Base-by-base conservation (phyloP, 2,888 invertebrate genomes). In the Torymus tubicola region DNA sequence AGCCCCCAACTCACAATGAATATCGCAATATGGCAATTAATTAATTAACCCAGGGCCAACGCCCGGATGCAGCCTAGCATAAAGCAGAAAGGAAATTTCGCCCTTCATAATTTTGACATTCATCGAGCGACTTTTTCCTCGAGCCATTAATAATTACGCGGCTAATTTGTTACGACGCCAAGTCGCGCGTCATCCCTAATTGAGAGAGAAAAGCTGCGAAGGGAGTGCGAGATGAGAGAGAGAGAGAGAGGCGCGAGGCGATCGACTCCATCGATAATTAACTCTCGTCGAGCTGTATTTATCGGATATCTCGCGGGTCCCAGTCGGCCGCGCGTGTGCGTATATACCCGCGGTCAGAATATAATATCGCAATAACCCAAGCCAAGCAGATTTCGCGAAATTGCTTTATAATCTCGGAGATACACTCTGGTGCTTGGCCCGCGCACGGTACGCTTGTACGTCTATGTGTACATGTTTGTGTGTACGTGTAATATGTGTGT, bases 401-500 rank as follows among this genome's bases (percentile, higher is more conserved):
- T 82, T 78, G 78, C 80, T 80, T 80, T 78, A 80, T 82, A 82
- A 82, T 82, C 82, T 80, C 75, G 21, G 64, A 31, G 68, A 64
- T 68, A 57, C 73, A n/a, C 52, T 31, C 31, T 5, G 31, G 24
- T 53, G 60, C 63, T 55, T 13, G 12, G 21, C 67, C 67, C 10
- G 24, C n/a, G 58, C 50, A 58, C 21, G 21, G 58, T 50, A 0
- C 31, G 31, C 31, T 31, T 31, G 31, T 31, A 5, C 5, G 31
- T 31, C 4, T 31, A 5, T 31, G 31, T 31, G 31, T 31, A 5
- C 4, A 5, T 31, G 31, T 31, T 31, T 31, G 31, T 31, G 31
- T 31, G 31, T 5, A 31, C 31, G 31, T 31, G 3, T 31, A 31
- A 31, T 31, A 31, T 31, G 31, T 31, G 31, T 31, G 31, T 5